phyloP scores from a whole-genome alignment of 1,140 invertebrate genomes.

The Orius laevigatus region DNA sequence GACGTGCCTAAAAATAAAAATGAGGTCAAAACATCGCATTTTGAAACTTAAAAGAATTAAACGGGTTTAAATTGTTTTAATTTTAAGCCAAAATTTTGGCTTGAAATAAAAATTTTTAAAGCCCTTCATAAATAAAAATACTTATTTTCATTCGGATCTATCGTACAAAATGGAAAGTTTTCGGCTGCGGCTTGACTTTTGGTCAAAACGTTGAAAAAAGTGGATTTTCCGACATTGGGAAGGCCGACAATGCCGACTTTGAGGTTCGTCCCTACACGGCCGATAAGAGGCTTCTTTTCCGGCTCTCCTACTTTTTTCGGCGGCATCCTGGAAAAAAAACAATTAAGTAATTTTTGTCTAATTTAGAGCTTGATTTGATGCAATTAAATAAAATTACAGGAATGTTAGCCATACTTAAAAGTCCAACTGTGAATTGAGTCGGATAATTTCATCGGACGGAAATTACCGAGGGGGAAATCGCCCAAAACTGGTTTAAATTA shows the following conservation, averaged over 20 bases:
- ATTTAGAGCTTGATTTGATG: neutral
- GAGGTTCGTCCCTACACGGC: slow-evolving; percentile 91
- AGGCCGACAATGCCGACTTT: slow-evolving; percentile 93
- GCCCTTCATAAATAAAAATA: slow-evolving; percentile 35
- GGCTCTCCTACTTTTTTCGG: slow-evolving; percentile 88
- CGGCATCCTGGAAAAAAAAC: slow-evolving; percentile 42
- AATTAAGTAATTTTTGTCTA: neutral
- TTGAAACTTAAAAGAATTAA: slow-evolving; percentile 3
- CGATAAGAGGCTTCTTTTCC: slow-evolving; percentile 82
- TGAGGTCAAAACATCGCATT: slow-evolving; percentile 4
- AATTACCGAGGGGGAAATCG: no score
- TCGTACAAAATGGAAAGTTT: slow-evolving; percentile 99
- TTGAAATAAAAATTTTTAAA: slow-evolving; percentile 5
- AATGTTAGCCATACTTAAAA: no score
- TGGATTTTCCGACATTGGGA: slow-evolving; percentile 96
- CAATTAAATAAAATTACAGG: slow-evolving; percentile 4
- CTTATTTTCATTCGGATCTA: slow-evolving; percentile 99
- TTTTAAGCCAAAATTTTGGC: slow-evolving; percentile 1
- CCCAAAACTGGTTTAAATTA: no score
- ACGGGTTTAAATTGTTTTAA: neutral
- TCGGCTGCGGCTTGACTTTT: slow-evolving; percentile 91
- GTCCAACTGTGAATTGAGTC: no score
- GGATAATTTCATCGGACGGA: no score
- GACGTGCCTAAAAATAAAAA: slow-evolving; percentile 46
- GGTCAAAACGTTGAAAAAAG: slow-evolving; percentile 98